Conservation (phyloP, 2,113 vertebrate species). For the Rostratula benghalensis region DNA sequence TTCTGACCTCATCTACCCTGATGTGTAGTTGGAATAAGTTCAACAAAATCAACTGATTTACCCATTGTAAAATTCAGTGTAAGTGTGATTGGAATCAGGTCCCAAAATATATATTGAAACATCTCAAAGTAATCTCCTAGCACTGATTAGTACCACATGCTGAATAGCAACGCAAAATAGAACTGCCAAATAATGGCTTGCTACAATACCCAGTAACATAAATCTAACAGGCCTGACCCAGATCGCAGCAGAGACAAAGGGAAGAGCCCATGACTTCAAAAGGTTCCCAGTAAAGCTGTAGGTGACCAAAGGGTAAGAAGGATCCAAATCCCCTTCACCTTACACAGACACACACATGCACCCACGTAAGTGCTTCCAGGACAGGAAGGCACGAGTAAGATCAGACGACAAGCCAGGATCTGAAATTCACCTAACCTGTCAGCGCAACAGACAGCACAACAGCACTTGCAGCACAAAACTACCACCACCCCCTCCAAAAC, state of each 20-base stretch:
- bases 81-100: conserved; percentile 43
- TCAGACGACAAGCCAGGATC: not conserved
- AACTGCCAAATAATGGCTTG: conserved; percentile 18
- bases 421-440: not conserved
- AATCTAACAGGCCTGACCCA: not conserved
- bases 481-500: not conserved
- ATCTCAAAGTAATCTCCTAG: conserved; percentile 62
- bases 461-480: not conserved
- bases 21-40: not conserved
- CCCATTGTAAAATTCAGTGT: conserved; percentile 31
- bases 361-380: rapidly evolving
- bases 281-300: not conserved
- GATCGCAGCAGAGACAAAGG: not conserved
- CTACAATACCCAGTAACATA: conserved; percentile 28
- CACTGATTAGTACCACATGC: conserved; percentile 65
- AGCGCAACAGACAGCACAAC: not conserved
- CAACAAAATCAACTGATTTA: conserved; percentile 35
- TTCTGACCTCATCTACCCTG: conserved; percentile 6
- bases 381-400: not conserved
- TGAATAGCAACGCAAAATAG: conserved; percentile 24
- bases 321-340: conserved; percentile 17
- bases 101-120: conserved; percentile 22
- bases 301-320: conserved; percentile 28
- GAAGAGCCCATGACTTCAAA: conserved; percentile 36
- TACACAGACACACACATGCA: not conserved